Conservation (phyloP, 2,888 invertebrate species). For the Axea sp. region DNA sequence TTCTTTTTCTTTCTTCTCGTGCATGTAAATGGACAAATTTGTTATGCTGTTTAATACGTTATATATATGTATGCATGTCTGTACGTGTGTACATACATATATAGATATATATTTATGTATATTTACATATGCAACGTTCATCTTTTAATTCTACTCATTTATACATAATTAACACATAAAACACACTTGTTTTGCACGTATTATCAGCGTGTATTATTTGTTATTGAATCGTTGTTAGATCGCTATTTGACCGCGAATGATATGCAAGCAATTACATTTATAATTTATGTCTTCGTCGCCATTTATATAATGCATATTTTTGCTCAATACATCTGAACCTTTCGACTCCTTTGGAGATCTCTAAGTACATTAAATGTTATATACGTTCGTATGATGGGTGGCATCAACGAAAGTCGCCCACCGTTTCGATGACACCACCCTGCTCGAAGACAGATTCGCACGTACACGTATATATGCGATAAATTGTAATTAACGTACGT, state of each 20-base stretch:
- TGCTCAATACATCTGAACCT: constrained; percentile 9
- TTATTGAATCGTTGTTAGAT: constrained; percentile 55
- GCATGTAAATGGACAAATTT: too few relatives aligned
- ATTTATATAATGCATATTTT: constrained; percentile 12
- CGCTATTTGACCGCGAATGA: constrained; percentile 60
- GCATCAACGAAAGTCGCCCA: neutral
- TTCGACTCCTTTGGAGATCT: constrained; percentile 31
- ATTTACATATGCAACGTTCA: constrained; percentile 18
- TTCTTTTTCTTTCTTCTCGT: too few relatives aligned
- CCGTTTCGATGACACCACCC: neutral
- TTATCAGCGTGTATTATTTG: neutral
- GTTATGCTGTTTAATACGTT: too few relatives aligned
- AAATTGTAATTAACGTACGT: constrained; percentile 23
- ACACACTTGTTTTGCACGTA: constrained; percentile 7
- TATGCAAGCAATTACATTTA: constrained; percentile 62
- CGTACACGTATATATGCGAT: constrained; percentile 1
- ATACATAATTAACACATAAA: constrained; percentile 38
- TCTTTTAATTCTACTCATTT: too few relatives aligned
- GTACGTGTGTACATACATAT: too few relatives aligned
- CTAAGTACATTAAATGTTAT: constrained; percentile 48
- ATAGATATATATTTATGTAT: neutral
- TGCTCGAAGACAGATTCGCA: constrained; percentile 1
- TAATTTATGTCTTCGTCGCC: constrained; percentile 14
- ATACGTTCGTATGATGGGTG: neutral
- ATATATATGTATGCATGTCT: too few relatives aligned